phyloP scores from a whole-genome alignment of 2,797 vertebrate genomes.

The Oreonectes daqikongensis region DNA sequence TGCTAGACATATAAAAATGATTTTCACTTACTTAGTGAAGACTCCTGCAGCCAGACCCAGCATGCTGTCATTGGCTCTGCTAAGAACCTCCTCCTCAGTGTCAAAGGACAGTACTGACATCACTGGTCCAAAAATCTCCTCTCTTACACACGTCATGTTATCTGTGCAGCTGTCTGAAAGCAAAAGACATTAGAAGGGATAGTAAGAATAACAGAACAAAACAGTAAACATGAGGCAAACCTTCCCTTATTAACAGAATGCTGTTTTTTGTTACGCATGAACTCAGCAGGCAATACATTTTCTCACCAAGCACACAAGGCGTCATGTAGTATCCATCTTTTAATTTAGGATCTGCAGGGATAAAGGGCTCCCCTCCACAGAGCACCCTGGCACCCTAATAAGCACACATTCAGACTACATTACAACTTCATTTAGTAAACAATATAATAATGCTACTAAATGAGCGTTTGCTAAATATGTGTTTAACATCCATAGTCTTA shows the following conservation, averaged over 20 bases:
- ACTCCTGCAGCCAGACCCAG: constrained; percentile 92
- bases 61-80: constrained; percentile 85
- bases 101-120: constrained; percentile 95
- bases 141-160: constrained; percentile 91
- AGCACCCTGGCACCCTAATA: constrained; percentile 87
- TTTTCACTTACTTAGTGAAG: constrained; percentile 86
- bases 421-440: neutral
- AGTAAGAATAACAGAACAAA: neutral
- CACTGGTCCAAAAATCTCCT: constrained; percentile 98
- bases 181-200: neutral
- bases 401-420: neutral
- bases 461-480: neutral
- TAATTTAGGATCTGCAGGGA: constrained; percentile 86
- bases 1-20: neutral
- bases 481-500: neutral
- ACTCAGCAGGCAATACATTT: neutral
- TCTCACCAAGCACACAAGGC: constrained; percentile 90
- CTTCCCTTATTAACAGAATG: no score
- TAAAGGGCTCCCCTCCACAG: constrained; percentile 85
- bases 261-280: constrained; percentile 7
- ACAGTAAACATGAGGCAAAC: neutral
- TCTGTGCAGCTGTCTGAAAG: constrained; percentile 86
- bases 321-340: constrained; percentile 90
- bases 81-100: constrained; percentile 88
- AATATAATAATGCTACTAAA: neutral